phyloP scores from a whole-genome alignment of 2,797 vertebrate species.

The Acipenser ruthenus region DNA sequence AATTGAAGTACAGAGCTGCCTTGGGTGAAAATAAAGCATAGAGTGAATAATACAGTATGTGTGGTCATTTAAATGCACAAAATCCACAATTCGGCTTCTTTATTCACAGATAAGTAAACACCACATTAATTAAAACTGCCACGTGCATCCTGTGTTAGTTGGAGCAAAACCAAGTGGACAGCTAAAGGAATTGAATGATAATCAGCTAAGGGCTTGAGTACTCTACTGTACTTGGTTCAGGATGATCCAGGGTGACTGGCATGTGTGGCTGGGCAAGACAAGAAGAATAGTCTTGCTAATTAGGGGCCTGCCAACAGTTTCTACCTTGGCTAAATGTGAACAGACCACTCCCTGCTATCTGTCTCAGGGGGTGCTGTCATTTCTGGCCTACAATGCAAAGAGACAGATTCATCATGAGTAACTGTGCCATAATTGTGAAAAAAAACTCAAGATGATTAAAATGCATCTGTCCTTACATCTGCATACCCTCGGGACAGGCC shows the following conservation, averaged over 20 bases:
- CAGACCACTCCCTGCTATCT: slow-evolving; percentile 35
- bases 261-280: slow-evolving; percentile 29
- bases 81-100: neutral
- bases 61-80: too few species aligned
- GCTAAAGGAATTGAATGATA: slow-evolving; percentile 28
- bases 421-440: slow-evolving; percentile 55
- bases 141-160: slow-evolving; percentile 37
- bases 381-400: slow-evolving; percentile 37
- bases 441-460: slow-evolving; percentile 47
- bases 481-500: slow-evolving; percentile 53
- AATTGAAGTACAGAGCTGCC: too few species aligned
- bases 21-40: too few species aligned
- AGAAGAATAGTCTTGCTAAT: slow-evolving; percentile 39
- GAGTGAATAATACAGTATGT: too few species aligned
- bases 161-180: slow-evolving; percentile 44
- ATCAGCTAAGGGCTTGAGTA: slow-evolving; percentile 25
- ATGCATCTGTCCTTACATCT: slow-evolving; percentile 57
- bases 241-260: slow-evolving; percentile 27
- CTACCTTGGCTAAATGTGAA: slow-evolving; percentile 43
- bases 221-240: slow-evolving; percentile 2
- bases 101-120: neutral
- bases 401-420: slow-evolving; percentile 49
- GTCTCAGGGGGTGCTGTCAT: slow-evolving; percentile 36
- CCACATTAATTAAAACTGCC: slow-evolving; percentile 1
- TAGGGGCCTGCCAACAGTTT: slow-evolving; percentile 30